A percentile compares a stretch with the other conserved stretches of the same genome.
Conservation (phyloP, 2,888 invertebrate genomes). For the Sericinus montela region DNA sequence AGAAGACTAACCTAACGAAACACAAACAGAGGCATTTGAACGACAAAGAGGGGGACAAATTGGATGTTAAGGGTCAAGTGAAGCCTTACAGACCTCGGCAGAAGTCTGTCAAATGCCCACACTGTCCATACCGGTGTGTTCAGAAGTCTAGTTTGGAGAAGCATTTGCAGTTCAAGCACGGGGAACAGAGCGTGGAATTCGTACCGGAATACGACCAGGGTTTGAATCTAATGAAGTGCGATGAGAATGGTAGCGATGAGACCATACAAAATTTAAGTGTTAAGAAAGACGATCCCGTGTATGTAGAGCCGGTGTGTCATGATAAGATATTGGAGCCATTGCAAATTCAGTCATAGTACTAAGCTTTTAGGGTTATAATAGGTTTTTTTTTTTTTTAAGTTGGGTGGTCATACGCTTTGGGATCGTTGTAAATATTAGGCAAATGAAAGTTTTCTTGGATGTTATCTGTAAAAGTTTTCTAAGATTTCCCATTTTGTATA, state of each 20-base stretch:
- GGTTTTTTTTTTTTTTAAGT: slow-evolving; percentile 2
- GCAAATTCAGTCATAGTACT: slow-evolving; percentile 33
- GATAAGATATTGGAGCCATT: slow-evolving; percentile 28
- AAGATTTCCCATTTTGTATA: slow-evolving; percentile 17
- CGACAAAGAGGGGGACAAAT: slow-evolving; percentile 54
- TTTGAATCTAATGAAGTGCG: slow-evolving; percentile 30
- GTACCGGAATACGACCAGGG: slow-evolving; percentile 25
- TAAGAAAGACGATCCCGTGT: slow-evolving; percentile 17
- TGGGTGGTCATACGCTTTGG: background rate
- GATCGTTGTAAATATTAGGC: slow-evolving; percentile 14
- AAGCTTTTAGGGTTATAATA: slow-evolving; percentile 11
- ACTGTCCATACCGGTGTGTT: slow-evolving; percentile 64
- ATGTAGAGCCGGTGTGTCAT: slow-evolving; percentile 23
- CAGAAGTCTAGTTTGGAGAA: slow-evolving; percentile 71
- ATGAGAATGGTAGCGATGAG: slow-evolving; percentile 25
- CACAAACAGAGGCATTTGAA: slow-evolving; percentile 69
- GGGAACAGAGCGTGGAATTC: slow-evolving; percentile 27
- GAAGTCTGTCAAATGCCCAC: slow-evolving; percentile 63
- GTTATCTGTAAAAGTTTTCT: slow-evolving; percentile 4
- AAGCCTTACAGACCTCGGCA: slow-evolving; percentile 66
- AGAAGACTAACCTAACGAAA: slow-evolving; percentile 71
- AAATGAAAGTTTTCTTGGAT: background rate
- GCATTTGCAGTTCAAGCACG: slow-evolving; percentile 65
- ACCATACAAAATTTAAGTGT: slow-evolving; percentile 44
- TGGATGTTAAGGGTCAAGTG: slow-evolving; percentile 44